phyloP scores from a whole-genome alignment of 2,797 vertebrate species.

The Babyrousa celebensis region DNA sequence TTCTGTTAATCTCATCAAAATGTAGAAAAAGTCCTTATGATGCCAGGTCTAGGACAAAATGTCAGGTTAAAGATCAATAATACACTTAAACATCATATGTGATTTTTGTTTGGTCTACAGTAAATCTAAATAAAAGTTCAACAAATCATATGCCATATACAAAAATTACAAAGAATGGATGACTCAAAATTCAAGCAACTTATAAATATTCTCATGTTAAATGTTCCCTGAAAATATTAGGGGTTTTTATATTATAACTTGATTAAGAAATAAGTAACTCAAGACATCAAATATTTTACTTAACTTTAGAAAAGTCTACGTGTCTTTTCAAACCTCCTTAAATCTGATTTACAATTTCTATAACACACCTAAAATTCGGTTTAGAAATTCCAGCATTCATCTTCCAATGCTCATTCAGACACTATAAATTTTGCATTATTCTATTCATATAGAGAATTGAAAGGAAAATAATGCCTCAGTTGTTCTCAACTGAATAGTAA shows the following conservation, averaged over 20 bases:
- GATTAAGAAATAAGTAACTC: background rate
- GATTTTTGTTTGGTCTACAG: background rate
- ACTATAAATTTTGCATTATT: background rate
- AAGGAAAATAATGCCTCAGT: background rate
- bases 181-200: slow-evolving; percentile 9
- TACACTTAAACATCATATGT: background rate
- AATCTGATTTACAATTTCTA: background rate
- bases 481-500: background rate
- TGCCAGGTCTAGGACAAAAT: background rate
- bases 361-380: background rate
- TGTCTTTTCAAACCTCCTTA: background rate
- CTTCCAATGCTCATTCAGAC: background rate
- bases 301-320: background rate
- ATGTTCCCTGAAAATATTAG: background rate
- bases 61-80: background rate
- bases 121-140: background rate
- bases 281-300: background rate
- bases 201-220: background rate
- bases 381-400: background rate
- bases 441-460: background rate
- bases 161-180: background rate
- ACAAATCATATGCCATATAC: background rate
- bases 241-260: background rate
- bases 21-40: background rate
- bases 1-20: background rate